These are phyloP conservation scores for Dynastes maya DNA, from an alignment of 2,888 invertebrate species.

Conservation along the genomic window DNA sequence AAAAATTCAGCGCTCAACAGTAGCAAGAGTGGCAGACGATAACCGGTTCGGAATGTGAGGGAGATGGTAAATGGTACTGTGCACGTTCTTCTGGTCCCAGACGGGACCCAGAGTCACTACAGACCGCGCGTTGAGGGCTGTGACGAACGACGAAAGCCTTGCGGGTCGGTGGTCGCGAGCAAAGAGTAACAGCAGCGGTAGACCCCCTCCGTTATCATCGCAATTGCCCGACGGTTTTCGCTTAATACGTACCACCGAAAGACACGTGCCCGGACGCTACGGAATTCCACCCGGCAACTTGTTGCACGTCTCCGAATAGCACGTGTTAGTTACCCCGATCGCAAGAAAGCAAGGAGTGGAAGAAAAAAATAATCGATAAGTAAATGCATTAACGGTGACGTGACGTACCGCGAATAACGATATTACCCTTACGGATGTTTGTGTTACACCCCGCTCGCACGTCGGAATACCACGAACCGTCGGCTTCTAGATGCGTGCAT, in stretches of 20 bases:
- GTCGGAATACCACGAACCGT: background rate
- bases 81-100: constrained; percentile 55
- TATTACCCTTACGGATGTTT: constrained; percentile 20
- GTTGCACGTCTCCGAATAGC: constrained; percentile 58
- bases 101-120: constrained; percentile 56
- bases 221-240: constrained; percentile 55
- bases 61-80: constrained; percentile 58
- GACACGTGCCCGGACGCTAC: constrained; percentile 56
- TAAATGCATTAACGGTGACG: constrained; percentile 31
- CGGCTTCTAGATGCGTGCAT: background rate
- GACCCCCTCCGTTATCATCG: constrained; percentile 53
- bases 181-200: constrained; percentile 20
- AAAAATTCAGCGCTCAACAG: constrained; percentile 52
- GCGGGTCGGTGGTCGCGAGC: constrained; percentile 52
- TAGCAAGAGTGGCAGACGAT: constrained; percentile 57
- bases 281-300: constrained; percentile 58
- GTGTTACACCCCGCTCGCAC: background rate
- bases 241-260: constrained; percentile 58
- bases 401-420: constrained; percentile 30
- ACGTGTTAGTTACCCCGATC: constrained; percentile 23
- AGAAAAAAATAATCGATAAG: constrained; percentile 18
- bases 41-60: constrained; percentile 59
- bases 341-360: background rate
- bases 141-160: constrained; percentile 47
- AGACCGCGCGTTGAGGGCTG: constrained; percentile 54